Percentiles rank a stretch among this genome's conserved stretches.
Evolutionary conservation across 2,888 invertebrate genomes (phyloP).

Genomic region (Psylliodes chrysocephalus): DNA sequence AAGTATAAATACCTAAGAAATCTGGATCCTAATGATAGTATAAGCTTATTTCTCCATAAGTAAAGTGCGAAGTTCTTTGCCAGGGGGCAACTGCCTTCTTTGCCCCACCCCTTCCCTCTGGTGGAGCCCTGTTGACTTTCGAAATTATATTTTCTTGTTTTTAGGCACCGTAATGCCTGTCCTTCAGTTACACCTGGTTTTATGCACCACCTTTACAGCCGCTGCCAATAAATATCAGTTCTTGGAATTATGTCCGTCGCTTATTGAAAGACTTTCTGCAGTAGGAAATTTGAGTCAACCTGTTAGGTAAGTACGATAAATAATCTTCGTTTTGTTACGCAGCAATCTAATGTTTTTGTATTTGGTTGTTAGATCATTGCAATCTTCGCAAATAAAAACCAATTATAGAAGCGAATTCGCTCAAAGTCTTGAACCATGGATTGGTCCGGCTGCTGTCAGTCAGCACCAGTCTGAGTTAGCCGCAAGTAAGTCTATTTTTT

Average conservation of each 20-base stretch:
- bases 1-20: too few relatives aligned
- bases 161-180: slow-evolving; percentile 74
- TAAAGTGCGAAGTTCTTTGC: too few relatives aligned
- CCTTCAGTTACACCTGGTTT: slow-evolving; percentile 75
- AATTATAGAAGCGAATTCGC: slow-evolving; percentile 75
- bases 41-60: too few relatives aligned
- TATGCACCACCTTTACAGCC: slow-evolving; percentile 77
- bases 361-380: slow-evolving; percentile 67
- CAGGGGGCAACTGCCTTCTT: too few relatives aligned
- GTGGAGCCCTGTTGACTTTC: too few relatives aligned
- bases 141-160: slow-evolving; percentile 26
- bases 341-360: background rate
- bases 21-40: too few relatives aligned
- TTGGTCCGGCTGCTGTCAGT: slow-evolving; percentile 64
- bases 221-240: slow-evolving; percentile 81
- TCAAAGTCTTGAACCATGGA: slow-evolving; percentile 71
- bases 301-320: slow-evolving; percentile 62
- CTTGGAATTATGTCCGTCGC: slow-evolving; percentile 74
- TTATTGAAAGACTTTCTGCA: slow-evolving; percentile 73
- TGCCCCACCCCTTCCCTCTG: too few relatives aligned
- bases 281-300: slow-evolving; percentile 74
- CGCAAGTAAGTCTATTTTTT: slow-evolving; percentile 54
- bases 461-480: slow-evolving; percentile 62
- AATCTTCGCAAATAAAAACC: slow-evolving; percentile 67
- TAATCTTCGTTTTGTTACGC: background rate